phyloP scores from a whole-genome alignment of 2,888 invertebrate species.

The Chelonus formosanus region DNA sequence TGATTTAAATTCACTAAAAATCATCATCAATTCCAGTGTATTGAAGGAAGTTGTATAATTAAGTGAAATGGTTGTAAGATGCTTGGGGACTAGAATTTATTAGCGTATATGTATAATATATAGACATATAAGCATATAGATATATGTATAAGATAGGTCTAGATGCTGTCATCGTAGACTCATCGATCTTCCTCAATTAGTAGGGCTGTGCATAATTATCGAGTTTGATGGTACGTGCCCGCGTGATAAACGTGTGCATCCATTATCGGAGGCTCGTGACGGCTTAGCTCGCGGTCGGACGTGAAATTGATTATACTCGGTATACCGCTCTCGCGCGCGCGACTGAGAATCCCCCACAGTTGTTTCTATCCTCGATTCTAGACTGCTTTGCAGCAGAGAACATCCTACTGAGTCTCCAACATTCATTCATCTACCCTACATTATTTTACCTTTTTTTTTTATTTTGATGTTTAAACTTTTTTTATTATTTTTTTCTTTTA shows the following conservation, averaged over 20 bases:
- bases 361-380: conserved; percentile 16
- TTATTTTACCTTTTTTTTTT: conserved; percentile 8
- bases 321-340: conserved; percentile 26
- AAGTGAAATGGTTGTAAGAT: not conserved
- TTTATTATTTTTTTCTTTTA: conserved; percentile 4
- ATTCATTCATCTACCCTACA: conserved; percentile 6
- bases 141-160: not conserved
- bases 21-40: too few species aligned
- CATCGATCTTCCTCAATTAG: conserved; percentile 48
- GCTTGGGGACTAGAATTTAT: not conserved
- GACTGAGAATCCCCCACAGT: conserved; percentile 19
- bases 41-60: too few species aligned
- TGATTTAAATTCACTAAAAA: too few species aligned
- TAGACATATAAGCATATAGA: conserved; percentile 15
- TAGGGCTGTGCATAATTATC: conserved; percentile 44
- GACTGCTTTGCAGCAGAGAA: too few species aligned
- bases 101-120: too few species aligned
- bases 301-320: conserved; percentile 42
- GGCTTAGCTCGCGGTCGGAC: conserved; percentile 38
- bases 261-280: conserved; percentile 45
- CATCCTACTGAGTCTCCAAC: conserved; percentile 18
- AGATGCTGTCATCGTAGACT: conserved; percentile 38
- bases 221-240: conserved; percentile 43
- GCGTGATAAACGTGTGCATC: conserved; percentile 45
- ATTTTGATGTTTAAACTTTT: not conserved